These are phyloP conservation scores for Phenganax subtilis DNA, from an alignment of 92 coral and sea anemone species.

Conservation along the genomic window DNA sequence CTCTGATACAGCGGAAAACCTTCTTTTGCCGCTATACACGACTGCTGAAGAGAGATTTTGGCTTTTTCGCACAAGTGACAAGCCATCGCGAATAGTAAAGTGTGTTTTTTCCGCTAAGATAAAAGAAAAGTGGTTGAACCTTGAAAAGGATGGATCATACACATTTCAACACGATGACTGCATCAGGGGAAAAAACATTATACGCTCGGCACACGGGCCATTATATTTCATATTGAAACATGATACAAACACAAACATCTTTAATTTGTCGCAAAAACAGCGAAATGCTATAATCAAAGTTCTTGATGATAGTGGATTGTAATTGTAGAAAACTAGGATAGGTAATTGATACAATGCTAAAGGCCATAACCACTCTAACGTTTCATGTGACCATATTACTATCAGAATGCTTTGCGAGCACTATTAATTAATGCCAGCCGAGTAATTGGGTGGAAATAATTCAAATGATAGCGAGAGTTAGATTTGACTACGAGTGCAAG, in stretches of 20 bases:
- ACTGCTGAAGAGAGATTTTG: constrained; percentile 42
- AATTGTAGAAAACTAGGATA: too few relatives aligned
- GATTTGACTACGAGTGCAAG: too few relatives aligned
- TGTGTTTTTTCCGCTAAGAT: constrained; percentile 28
- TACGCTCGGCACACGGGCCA: constrained; percentile 49
- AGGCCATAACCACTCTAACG: too few relatives aligned
- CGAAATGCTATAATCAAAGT: too few relatives aligned
- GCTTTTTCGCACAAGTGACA: constrained; percentile 37
- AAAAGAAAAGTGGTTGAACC: constrained; percentile 52
- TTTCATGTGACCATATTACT: too few relatives aligned
- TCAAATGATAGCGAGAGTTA: too few relatives aligned
- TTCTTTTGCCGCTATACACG: constrained; percentile 43
- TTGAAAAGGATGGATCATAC: constrained; percentile 28
- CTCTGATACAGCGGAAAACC: constrained; percentile 35
- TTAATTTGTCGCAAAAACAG: too few relatives aligned
- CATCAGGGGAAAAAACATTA: constrained; percentile 37
- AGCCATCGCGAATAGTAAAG: constrained; percentile 37
- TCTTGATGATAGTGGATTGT: too few relatives aligned
- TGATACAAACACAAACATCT: not conserved
- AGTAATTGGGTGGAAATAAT: too few relatives aligned
- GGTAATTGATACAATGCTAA: too few relatives aligned
- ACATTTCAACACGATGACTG: constrained; percentile 22
- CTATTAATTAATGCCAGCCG: too few relatives aligned
- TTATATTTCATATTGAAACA: constrained; percentile 26
- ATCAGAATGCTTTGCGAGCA: too few relatives aligned